phyloP scores from a whole-genome alignment of 2,113 vertebrate genomes.

The Sylvietta virens region DNA sequence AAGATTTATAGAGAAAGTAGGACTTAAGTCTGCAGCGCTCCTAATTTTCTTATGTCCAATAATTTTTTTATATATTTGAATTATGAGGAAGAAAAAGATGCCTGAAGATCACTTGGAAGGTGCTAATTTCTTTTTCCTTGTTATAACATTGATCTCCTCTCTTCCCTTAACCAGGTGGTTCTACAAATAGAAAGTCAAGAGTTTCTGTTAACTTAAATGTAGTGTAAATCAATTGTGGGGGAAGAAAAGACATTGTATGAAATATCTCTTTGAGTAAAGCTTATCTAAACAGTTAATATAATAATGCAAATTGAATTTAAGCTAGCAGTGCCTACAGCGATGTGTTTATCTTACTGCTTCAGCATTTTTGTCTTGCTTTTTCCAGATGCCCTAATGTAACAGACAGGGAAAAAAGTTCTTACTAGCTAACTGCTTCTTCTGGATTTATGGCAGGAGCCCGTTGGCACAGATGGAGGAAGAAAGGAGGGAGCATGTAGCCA shows the following conservation, averaged over 20 bases:
- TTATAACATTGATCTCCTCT: background rate
- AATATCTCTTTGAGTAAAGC: background rate
- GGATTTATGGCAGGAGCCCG: conserved; percentile 83
- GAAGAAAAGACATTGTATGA: background rate
- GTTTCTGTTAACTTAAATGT: background rate
- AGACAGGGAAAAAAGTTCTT: background rate
- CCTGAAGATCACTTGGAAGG: background rate
- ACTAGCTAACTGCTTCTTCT: conserved; percentile 16
- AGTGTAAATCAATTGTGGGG: background rate
- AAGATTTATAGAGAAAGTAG: background rate
- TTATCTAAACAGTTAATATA: background rate
- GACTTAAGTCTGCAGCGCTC: background rate
- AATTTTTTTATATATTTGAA: background rate
- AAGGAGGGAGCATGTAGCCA: conserved; percentile 91
- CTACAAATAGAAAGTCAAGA: background rate
- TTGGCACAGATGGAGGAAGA: conserved; percentile 99
- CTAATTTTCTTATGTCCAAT: background rate
- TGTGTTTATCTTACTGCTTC: background rate
- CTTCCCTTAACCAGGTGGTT: background rate
- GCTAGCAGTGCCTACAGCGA: background rate
- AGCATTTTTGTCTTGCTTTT: background rate
- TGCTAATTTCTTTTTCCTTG: background rate
- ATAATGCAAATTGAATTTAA: background rate
- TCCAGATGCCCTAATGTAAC: background rate
- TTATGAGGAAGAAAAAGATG: background rate